phyloP scores from a whole-genome alignment of 2,888 invertebrate species.

The Drosophila monieri region DNA sequence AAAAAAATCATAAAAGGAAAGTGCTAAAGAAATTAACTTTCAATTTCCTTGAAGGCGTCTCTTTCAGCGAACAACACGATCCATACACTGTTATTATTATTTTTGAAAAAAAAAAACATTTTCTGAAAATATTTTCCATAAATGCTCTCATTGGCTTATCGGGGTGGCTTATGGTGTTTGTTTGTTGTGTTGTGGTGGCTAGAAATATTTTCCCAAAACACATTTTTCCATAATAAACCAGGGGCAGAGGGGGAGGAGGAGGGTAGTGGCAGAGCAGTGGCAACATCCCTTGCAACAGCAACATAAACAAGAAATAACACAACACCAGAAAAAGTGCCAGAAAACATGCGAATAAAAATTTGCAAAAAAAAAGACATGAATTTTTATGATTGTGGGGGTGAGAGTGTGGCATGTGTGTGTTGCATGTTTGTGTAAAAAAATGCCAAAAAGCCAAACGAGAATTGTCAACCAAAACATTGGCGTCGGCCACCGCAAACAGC shows the following conservation, averaged over 20 bases:
- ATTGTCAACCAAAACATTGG: slow-evolving; percentile 75
- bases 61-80: background rate
- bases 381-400: too few species aligned
- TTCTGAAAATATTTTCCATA: background rate
- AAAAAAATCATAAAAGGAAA: slow-evolving; percentile 7
- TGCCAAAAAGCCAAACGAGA: slow-evolving; percentile 70
- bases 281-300: slow-evolving; percentile 8
- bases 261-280: slow-evolving; percentile 20
- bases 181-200: slow-evolving; percentile 29
- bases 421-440: slow-evolving; percentile 45
- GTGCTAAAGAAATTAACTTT: slow-evolving; percentile 9
- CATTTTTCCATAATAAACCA: slow-evolving; percentile 72
- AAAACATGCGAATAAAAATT: slow-evolving; percentile 35
- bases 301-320: slow-evolving; percentile 34
- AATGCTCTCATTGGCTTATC: slow-evolving; percentile 36
- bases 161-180: slow-evolving; percentile 60
- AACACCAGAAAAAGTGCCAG: slow-evolving; percentile 28
- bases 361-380: background rate
- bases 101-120: background rate
- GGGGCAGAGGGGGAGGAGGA: slow-evolving; percentile 23
- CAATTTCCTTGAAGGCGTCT: slow-evolving; percentile 4
- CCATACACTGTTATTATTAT: background rate
- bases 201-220: slow-evolving; percentile 32
- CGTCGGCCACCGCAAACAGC: slow-evolving; percentile 74
- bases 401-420: background rate